Evolutionary conservation across 2,797 vertebrate species (phyloP).

Genomic region (Poeciliopsis turneri): DNA sequence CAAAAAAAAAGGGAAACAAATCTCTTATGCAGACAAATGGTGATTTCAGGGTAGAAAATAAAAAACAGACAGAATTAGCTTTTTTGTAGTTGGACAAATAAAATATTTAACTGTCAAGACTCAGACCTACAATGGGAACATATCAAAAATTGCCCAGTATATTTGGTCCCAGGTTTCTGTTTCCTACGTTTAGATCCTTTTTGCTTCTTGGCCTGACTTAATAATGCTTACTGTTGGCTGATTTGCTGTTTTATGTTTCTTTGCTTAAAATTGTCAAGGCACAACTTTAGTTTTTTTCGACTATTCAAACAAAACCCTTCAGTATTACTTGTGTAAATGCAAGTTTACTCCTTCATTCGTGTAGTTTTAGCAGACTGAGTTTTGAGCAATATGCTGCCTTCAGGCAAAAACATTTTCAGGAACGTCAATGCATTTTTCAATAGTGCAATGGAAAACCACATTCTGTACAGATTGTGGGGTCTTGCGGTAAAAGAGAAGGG

Average conservation of each 20-base stretch:
- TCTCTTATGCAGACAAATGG: background rate
- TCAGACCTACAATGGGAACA: background rate
- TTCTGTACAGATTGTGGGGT: background rate
- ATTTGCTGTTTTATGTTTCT: background rate
- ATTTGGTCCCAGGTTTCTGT: background rate
- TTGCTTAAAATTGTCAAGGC: background rate
- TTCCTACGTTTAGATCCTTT: background rate
- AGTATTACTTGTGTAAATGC: background rate
- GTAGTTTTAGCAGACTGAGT: background rate
- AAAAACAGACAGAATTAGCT: background rate
- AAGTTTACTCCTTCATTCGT: background rate
- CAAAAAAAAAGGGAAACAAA: background rate
- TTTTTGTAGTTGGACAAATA: background rate
- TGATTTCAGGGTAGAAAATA: background rate
- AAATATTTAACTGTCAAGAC: background rate
- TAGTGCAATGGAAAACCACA: slow-evolving; percentile 1
- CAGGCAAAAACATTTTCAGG: slow-evolving; percentile 5
- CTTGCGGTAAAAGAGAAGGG: background rate
- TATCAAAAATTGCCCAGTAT: background rate
- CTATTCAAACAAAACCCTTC: background rate
- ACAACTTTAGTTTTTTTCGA: background rate
- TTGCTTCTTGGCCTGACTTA: background rate
- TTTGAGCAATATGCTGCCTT: background rate
- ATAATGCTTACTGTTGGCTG: background rate
- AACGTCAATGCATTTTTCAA: slow-evolving; percentile 7